A percentile compares a stretch with the other conserved stretches of the same genome.
These are phyloP conservation scores for Spondyliosoma cantharus DNA, from an alignment of 2,797 vertebrate genomes.

Conservation along the genomic window DNA sequence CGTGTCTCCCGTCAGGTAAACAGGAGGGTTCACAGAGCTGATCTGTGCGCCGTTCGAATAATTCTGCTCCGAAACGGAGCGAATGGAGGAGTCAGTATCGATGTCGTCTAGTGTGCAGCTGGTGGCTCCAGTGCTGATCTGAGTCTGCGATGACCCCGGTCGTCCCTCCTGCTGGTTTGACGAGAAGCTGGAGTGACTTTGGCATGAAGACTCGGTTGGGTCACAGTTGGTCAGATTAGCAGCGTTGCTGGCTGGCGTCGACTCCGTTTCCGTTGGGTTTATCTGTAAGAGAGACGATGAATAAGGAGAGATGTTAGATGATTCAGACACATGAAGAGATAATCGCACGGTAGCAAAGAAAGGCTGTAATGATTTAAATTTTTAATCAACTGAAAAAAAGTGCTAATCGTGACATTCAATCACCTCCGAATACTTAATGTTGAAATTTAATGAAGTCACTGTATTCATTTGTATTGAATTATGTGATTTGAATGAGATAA, in stretches of 20 bases:
- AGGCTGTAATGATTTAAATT: neutral
- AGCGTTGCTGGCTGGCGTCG: constrained; percentile 35
- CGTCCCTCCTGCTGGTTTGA: constrained; percentile 69
- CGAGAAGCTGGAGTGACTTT: constrained; percentile 73
- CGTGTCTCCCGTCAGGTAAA: constrained; percentile 70
- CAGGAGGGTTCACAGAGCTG: constrained; percentile 25
- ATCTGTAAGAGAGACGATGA: constrained; percentile 46
- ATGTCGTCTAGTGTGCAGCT: constrained; percentile 75
- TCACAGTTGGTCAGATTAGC: constrained; percentile 59
- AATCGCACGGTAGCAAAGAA: constrained; percentile 1
- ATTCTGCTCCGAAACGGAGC: constrained; percentile 63
- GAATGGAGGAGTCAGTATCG: constrained; percentile 77
- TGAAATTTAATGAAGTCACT: neutral
- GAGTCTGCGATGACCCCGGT: constrained; percentile 72
- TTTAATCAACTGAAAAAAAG: neutral
- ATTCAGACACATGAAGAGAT: neutral
- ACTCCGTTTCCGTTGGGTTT: constrained; percentile 36
- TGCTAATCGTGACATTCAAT: neutral
- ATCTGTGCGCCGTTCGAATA: constrained; percentile 46
- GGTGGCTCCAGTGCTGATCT: constrained; percentile 71
- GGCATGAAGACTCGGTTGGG: constrained; percentile 64
- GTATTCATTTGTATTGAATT: neutral
- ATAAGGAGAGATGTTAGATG: neutral
- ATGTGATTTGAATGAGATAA: neutral
- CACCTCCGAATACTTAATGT: constrained; percentile 1